Percentiles rank a stretch among this genome's conserved stretches.
phyloP scores from a whole-genome alignment of 2,888 invertebrate genomes.

The Platypus cylindrus region DNA sequence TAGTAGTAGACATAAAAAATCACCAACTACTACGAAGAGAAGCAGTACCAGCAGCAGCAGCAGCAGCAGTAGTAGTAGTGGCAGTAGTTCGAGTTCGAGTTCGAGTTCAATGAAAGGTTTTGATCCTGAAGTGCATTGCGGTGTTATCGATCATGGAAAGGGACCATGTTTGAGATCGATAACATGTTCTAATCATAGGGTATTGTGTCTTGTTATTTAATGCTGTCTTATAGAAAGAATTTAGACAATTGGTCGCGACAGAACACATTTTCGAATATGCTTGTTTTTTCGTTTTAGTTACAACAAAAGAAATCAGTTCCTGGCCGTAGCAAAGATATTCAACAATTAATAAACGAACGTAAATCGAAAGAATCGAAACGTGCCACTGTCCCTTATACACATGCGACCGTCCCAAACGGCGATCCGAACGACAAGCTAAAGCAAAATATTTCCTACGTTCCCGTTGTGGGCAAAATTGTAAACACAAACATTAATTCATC shows the following conservation, averaged over 20 bases:
- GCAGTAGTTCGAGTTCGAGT: constrained; percentile 20
- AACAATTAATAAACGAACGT: constrained; percentile 26
- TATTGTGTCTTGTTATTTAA: no score
- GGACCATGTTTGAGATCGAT: constrained; percentile 70
- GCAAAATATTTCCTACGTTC: constrained; percentile 22
- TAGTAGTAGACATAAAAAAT: constrained; percentile 9
- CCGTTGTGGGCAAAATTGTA: constrained; percentile 20
- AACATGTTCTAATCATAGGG: constrained; percentile 40
- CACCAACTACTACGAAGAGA: constrained; percentile 10
- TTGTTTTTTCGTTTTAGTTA: constrained; percentile 20
- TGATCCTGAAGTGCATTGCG: constrained; percentile 75
- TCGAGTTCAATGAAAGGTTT: constrained; percentile 41
- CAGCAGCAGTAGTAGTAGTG: constrained; percentile 11
- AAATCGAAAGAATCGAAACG: constrained; percentile 25
- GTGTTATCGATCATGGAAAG: constrained; percentile 56
- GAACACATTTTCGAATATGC: not conserved
- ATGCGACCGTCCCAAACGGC: constrained; percentile 22
- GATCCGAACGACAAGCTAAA: constrained; percentile 21
- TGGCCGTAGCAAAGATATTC: constrained; percentile 28
- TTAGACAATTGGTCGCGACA: not conserved
- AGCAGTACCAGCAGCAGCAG: constrained; percentile 14
- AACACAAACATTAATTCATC: constrained; percentile 17
- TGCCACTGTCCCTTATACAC: constrained; percentile 17
- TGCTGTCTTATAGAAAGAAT: no score
- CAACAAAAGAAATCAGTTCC: constrained; percentile 26